These are phyloP conservation scores for Eubasilissa regina DNA, from an alignment of 1,140 invertebrate species.

Conservation along the genomic window DNA sequence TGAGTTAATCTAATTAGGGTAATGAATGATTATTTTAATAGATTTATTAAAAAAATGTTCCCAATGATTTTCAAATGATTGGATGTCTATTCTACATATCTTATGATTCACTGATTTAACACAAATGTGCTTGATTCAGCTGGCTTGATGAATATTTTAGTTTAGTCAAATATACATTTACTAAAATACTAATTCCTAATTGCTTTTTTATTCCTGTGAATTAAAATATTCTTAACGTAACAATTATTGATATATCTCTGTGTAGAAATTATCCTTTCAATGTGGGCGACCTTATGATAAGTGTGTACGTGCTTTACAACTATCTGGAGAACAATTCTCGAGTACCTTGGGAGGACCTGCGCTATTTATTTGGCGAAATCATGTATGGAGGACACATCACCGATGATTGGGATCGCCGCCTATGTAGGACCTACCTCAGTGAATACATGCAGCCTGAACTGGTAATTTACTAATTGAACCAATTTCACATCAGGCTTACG, in stretches of 20 bases:
- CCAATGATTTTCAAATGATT: too few relatives aligned
- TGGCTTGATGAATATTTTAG: too few relatives aligned
- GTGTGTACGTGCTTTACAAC: constrained; percentile 92
- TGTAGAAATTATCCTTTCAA: constrained; percentile 81
- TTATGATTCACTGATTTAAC: too few relatives aligned
- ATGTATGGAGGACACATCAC: constrained; percentile 98
- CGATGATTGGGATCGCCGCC: constrained; percentile 93
- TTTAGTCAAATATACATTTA: too few relatives aligned
- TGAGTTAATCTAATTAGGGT: too few relatives aligned
- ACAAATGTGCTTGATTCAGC: too few relatives aligned
- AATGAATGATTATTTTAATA: too few relatives aligned
- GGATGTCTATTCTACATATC: too few relatives aligned
- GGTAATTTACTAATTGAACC: constrained; percentile 64
- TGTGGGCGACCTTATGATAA: constrained; percentile 93
- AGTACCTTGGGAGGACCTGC: constrained; percentile 93
- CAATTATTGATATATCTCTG: constrained; percentile 10
- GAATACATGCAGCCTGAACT: constrained; percentile 91
- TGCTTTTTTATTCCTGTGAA: too few relatives aligned
- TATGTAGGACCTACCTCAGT: constrained; percentile 90
- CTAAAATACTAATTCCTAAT: too few relatives aligned
- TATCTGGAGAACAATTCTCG: constrained; percentile 92
- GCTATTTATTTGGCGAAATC: constrained; percentile 95
- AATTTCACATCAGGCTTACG: neutral
- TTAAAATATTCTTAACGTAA: neutral
- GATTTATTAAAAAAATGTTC: too few relatives aligned